Percentiles rank a stretch among this genome's conserved stretches.
Evolutionary conservation across 2,888 invertebrate genomes (phyloP).

Genomic region (Cephonodes hylas): DNA sequence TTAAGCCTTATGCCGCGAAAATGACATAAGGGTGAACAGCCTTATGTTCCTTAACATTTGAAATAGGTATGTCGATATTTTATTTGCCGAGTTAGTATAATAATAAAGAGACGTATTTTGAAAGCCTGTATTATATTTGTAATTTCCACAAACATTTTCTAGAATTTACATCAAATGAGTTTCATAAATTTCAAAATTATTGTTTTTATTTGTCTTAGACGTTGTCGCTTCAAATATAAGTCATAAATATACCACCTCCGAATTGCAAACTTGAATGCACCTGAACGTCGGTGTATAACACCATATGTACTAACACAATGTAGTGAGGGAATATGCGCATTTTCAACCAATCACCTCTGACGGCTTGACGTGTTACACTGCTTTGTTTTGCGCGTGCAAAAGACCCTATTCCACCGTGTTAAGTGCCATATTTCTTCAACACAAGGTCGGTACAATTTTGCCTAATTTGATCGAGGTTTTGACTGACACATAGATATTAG

Average conservation of each 20-base stretch:
- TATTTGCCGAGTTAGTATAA: too few relatives aligned
- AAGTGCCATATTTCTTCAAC: constrained; percentile 19
- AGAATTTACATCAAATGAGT: too few relatives aligned
- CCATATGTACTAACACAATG: constrained; percentile 7
- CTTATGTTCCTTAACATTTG: too few relatives aligned
- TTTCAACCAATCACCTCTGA: constrained; percentile 57
- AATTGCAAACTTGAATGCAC: not conserved
- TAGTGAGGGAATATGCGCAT: constrained; percentile 38
- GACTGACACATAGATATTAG: constrained; percentile 7
- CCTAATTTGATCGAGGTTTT: constrained; percentile 17
- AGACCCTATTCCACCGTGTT: constrained; percentile 22
- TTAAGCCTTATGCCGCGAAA: too few relatives aligned
- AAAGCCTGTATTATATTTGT: too few relatives aligned
- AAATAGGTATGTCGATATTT: too few relatives aligned
- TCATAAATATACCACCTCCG: not conserved
- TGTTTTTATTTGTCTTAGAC: too few relatives aligned
- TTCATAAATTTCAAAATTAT: too few relatives aligned
- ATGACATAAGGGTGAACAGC: too few relatives aligned
- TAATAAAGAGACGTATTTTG: too few relatives aligned
- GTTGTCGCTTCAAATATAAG: not conserved
- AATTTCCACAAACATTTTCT: too few relatives aligned
- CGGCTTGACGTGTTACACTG: constrained; percentile 53
- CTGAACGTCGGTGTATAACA: not conserved
- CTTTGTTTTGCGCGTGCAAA: not conserved
- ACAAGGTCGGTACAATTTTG: not conserved